Percentiles rank a stretch among this genome's conserved stretches.
Conservation (phyloP, 2,888 invertebrate species). For the Amphipyra tragopoginis region DNA sequence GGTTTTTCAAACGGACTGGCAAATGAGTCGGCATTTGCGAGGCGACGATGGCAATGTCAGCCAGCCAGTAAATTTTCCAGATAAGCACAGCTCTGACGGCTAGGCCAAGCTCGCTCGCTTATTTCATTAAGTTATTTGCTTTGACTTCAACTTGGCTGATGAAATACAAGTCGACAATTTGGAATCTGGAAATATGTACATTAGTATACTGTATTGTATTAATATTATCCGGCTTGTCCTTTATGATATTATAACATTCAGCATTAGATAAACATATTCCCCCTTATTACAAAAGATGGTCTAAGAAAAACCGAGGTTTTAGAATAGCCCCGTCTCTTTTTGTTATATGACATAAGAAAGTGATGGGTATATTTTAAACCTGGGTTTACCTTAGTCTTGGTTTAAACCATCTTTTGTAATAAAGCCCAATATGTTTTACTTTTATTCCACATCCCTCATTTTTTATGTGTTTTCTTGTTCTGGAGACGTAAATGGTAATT, state of each 20-base stretch:
- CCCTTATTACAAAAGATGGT: too few relatives aligned
- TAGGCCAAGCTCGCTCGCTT: conserved; percentile 79
- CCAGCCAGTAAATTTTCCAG: conserved; percentile 86
- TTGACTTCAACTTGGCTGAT: conserved; percentile 76
- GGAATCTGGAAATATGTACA: conserved; percentile 34
- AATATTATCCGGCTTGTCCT: conserved; percentile 2
- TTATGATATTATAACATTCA: background rate
- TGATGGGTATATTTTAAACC: too few relatives aligned
- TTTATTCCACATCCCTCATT: conserved; percentile 8
- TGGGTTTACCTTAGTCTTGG: too few relatives aligned
- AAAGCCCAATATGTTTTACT: background rate
- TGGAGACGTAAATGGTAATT: background rate
- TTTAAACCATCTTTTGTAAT: too few relatives aligned
- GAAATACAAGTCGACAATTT: conserved; percentile 67
- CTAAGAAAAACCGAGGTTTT: too few relatives aligned
- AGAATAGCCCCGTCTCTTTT: too few relatives aligned
- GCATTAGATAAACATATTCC: background rate
- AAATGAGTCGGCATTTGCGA: conserved; percentile 84
- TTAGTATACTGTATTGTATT: conserved; percentile 8
- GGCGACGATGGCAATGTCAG: conserved; percentile 86
- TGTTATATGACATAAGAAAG: too few relatives aligned
- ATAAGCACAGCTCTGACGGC: conserved; percentile 83
- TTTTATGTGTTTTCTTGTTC: background rate
- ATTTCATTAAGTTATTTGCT: conserved; percentile 86
- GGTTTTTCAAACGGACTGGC: conserved; percentile 83